A percentile compares a stretch with the other conserved stretches of the same genome.
Evolutionary conservation across 2,797 vertebrate species (phyloP).

Genomic region (Tadarida brasiliensis): DNA sequence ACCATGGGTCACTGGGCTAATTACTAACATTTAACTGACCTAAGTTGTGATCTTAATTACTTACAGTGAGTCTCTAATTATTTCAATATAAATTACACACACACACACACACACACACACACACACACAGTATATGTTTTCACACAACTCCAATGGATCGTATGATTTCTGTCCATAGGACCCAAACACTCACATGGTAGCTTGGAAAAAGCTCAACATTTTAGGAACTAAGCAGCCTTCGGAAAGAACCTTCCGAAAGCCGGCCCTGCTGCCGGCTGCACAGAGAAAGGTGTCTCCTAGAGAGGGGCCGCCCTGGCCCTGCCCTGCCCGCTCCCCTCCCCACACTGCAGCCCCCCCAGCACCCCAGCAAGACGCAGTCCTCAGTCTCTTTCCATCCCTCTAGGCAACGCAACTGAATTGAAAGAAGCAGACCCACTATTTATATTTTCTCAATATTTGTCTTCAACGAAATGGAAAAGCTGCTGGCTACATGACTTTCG

Average conservation of each 20-base stretch:
- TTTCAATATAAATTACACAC: background rate
- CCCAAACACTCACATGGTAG: background rate
- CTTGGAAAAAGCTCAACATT: background rate
- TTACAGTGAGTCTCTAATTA: constrained; percentile 30
- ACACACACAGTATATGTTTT: background rate
- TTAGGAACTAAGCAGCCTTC: background rate
- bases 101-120: background rate
- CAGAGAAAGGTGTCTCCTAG: background rate
- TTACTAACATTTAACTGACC: constrained; percentile 7
- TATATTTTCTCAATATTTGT: constrained; percentile 53
- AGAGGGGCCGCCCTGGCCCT: background rate
- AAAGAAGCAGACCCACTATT: constrained; percentile 34
- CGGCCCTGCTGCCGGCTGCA: background rate
- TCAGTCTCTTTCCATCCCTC: background rate
- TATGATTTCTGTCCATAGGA: background rate
- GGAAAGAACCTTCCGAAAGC: background rate
- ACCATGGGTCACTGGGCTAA: background rate
- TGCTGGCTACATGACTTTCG: background rate
- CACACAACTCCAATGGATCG: background rate
- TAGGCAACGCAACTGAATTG: background rate
- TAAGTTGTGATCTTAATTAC: constrained; percentile 2
- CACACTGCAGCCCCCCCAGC: background rate
- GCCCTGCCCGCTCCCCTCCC: too few relatives aligned
- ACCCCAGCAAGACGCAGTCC: background rate
- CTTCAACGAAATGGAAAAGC: constrained; percentile 36